A percentile compares a stretch with the other conserved stretches of the same genome.
These are phyloP conservation scores for Lithophane semibrunnea DNA, from an alignment of 2,888 invertebrate genomes.

Conservation along the genomic window DNA sequence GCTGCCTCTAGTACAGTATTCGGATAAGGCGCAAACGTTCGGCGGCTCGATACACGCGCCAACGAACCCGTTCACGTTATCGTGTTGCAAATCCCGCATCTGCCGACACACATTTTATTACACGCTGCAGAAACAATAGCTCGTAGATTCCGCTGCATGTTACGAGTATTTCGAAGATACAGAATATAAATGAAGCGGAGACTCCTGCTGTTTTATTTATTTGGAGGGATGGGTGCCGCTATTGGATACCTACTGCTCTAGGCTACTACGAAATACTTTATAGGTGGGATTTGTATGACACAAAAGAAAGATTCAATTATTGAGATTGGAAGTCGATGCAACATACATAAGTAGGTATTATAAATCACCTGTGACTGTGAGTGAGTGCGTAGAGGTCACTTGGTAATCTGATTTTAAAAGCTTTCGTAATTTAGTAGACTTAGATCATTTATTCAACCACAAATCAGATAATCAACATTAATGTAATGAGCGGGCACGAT, in stretches of 20 bases:
- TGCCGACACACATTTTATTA: conserved; percentile 78
- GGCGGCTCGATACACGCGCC: conserved; percentile 98
- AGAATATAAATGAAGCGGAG: conserved; percentile 43
- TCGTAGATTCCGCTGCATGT: conserved; percentile 32
- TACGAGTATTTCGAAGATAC: conserved; percentile 34
- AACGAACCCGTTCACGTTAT: conserved; percentile 97
- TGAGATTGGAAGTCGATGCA: not conserved
- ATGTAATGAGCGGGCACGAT: conserved; percentile 25
- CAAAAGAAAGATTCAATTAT: conserved; percentile 3
- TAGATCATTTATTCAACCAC: conserved; percentile 25
- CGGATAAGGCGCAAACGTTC: conserved; percentile 96
- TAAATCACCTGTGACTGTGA: not conserved
- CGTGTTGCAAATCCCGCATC: conserved; percentile 97
- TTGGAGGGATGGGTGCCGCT: conserved; percentile 32
- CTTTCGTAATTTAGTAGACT: conserved; percentile 9
- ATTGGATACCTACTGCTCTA: not conserved
- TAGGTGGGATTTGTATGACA: not conserved
- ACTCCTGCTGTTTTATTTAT: conserved; percentile 59
- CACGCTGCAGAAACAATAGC: conserved; percentile 45
- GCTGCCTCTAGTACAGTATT: conserved; percentile 97
- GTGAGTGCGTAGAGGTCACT: not conserved
- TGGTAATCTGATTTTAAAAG: conserved; percentile 6
- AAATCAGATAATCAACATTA: conserved; percentile 13
- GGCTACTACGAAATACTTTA: conserved; percentile 6
- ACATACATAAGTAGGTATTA: not conserved